phyloP scores from a whole-genome alignment of 1,140 invertebrate genomes.

The Homarus americanus region DNA sequence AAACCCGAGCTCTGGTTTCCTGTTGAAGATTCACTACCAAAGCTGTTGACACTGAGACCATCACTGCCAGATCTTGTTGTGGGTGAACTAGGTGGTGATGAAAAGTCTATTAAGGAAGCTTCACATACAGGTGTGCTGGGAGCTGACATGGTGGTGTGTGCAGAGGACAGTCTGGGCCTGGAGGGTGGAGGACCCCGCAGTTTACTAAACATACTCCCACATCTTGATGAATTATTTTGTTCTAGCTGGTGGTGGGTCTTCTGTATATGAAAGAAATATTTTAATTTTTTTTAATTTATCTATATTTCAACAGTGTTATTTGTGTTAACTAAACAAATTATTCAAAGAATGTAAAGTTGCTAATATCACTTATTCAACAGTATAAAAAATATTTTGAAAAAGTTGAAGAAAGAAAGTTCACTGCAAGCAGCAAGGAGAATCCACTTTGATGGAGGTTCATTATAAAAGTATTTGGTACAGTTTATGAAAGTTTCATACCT shows the following conservation, averaged over 20 bases:
- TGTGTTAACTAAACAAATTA: too few relatives aligned
- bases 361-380: too few relatives aligned
- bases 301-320: background rate
- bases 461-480: too few relatives aligned
- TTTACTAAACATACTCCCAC: constrained; percentile 32
- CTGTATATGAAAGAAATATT: constrained; percentile 10
- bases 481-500: too few relatives aligned
- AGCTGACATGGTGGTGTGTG: constrained; percentile 8
- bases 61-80: constrained; percentile 59
- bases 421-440: too few relatives aligned
- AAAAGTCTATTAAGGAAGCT: constrained; percentile 58
- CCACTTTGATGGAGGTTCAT: too few relatives aligned
- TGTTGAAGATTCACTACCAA: constrained; percentile 58
- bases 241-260: constrained; percentile 45
- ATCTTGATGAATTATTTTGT: constrained; percentile 26
- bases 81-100: constrained; percentile 57
- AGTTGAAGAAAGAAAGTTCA: too few relatives aligned
- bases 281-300: background rate
- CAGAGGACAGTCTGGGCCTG: constrained; percentile 18
- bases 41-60: constrained; percentile 66
- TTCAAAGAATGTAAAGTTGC: too few relatives aligned
- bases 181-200: constrained; percentile 35
- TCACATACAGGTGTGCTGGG: constrained; percentile 44
- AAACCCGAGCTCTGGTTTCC: constrained; percentile 59
- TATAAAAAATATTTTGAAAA: too few relatives aligned